Conservation (phyloP, 2,888 invertebrate genomes). For the Tetragnatha montana region DNA sequence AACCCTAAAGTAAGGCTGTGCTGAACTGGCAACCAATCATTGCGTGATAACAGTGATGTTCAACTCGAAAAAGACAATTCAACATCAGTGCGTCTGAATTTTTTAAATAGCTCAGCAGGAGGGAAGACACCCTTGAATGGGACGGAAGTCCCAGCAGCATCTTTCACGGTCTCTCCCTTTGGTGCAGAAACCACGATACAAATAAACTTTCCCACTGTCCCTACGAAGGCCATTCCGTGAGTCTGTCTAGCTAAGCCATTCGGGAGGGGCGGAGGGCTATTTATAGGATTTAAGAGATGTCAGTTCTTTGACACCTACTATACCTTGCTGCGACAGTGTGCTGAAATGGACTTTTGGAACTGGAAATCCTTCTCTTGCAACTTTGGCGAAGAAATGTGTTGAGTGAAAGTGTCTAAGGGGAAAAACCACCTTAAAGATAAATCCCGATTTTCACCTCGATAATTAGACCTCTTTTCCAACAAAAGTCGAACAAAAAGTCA, state of each 20-base stretch:
- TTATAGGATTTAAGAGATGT: constrained; percentile 33
- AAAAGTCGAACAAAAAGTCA: no score
- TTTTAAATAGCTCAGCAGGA: constrained; percentile 26
- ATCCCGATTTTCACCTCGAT: no score
- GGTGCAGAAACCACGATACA: constrained; percentile 32
- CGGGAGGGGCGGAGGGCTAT: constrained; percentile 24
- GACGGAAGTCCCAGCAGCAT: constrained; percentile 4
- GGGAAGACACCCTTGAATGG: constrained; percentile 18
- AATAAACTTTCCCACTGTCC: constrained; percentile 51
- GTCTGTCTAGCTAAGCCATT: constrained; percentile 31
- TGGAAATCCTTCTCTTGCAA: no score
- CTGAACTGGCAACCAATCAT: no score
- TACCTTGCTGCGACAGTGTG: neutral
- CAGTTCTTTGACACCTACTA: constrained; percentile 54
- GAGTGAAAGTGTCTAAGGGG: no score
- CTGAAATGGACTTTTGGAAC: neutral
- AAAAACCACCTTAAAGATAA: no score
- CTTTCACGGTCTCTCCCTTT: constrained; percentile 2
- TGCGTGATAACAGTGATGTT: neutral
- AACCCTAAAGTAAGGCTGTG: no score
- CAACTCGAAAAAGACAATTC: neutral
- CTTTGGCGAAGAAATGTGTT: no score
- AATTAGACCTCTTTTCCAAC: no score
- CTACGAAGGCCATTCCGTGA: constrained; percentile 31
- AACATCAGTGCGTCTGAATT: neutral